phyloP scores from a whole-genome alignment of 2,888 invertebrate genomes.

The Sicus ferrugineus region DNA sequence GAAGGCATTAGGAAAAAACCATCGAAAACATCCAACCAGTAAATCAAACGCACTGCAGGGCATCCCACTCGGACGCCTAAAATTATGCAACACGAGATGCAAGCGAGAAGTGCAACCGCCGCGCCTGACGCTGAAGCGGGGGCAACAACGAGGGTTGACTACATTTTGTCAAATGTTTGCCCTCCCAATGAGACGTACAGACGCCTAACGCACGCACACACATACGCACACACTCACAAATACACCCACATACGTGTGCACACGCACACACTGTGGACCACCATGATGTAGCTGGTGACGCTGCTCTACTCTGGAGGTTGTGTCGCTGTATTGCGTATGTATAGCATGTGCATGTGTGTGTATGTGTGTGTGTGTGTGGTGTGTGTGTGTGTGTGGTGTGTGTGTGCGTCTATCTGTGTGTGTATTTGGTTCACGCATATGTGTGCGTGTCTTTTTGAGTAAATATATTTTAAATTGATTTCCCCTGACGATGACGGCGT shows the following conservation, averaged over 20 bases:
- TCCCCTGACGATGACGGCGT: constrained; percentile 23
- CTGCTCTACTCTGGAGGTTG: too few relatives aligned
- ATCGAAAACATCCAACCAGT: background rate
- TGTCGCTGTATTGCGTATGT: too few relatives aligned
- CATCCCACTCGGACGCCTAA: constrained; percentile 1
- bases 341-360: too few relatives aligned
- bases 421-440: background rate
- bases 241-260: too few relatives aligned
- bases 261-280: too few relatives aligned
- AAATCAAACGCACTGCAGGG: background rate
- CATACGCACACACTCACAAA: background rate
- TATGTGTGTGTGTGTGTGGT: background rate
- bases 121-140: background rate
- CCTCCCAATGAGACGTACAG: too few relatives aligned
- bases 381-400: background rate
- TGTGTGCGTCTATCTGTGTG: background rate
- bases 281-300: too few relatives aligned
- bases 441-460: background rate
- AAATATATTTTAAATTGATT: constrained; percentile 33
- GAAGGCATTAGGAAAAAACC: too few relatives aligned
- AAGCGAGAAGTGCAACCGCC: background rate
- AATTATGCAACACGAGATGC: constrained; percentile 11
- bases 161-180: constrained; percentile 8
- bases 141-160: background rate
- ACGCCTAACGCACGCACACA: background rate